phyloP scores from a whole-genome alignment of 2,888 invertebrate species.

The Neoitamus cyanurus region DNA sequence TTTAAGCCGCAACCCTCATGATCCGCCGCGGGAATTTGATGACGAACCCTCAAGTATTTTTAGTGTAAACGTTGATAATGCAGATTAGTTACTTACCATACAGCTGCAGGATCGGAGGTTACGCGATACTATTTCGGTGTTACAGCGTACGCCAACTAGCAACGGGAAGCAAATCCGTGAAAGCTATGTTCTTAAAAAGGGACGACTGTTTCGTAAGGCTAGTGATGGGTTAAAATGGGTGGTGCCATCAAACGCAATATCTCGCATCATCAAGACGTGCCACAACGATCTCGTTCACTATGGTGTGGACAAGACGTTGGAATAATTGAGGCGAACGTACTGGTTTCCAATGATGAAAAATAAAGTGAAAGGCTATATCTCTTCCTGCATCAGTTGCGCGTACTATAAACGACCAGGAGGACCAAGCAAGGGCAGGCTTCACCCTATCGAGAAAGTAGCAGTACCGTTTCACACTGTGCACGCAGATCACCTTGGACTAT shows the following conservation, averaged over 20 bases:
- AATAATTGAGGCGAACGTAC: neutral
- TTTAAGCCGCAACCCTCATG: slow-evolving; percentile 43
- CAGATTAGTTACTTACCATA: slow-evolving; percentile 7
- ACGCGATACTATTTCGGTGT: neutral
- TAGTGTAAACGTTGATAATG: neutral
- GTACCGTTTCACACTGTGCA: slow-evolving; percentile 21
- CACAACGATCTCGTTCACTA: neutral
- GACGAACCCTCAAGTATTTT: neutral
- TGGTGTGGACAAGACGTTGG: neutral
- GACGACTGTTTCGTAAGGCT: neutral
- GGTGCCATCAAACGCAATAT: neutral
- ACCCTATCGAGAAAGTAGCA: slow-evolving; percentile 48
- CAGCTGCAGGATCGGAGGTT: neutral
- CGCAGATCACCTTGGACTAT: slow-evolving; percentile 31
- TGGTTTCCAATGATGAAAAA: neutral
- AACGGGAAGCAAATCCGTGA: neutral
- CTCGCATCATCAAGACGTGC: neutral
- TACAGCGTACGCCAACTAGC: neutral
- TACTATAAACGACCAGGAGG: slow-evolving; percentile 44
- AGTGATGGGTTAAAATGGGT: neutral
- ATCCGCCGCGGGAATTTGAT: neutral
- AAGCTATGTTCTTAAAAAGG: neutral
- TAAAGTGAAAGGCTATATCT: slow-evolving; percentile 40
- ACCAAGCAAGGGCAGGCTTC: slow-evolving; percentile 37
- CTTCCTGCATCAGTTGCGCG: slow-evolving; percentile 49